phyloP scores from a whole-genome alignment of 2,113 vertebrate genomes.

The Connochaetes taurinus region DNA sequence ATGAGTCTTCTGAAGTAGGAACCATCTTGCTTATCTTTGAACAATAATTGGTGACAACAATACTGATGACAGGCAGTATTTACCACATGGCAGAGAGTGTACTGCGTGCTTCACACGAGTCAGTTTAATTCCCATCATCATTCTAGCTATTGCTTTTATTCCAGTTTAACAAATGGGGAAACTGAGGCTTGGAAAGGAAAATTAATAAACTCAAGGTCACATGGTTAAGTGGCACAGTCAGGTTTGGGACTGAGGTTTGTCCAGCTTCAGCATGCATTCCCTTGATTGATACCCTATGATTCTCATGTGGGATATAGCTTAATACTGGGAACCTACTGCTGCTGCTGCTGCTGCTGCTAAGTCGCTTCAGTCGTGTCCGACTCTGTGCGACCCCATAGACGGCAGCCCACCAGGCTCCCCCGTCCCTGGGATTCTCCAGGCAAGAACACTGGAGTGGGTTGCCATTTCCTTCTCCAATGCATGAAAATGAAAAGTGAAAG shows the following conservation, averaged over 20 bases:
- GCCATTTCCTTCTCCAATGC: too few species aligned
- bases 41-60: neutral
- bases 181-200: neutral
- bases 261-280: neutral
- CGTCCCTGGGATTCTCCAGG: too few species aligned
- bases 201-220: neutral
- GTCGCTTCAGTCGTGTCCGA: too few species aligned
- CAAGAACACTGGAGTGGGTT: too few species aligned
- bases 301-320: neutral
- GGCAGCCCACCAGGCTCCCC: too few species aligned
- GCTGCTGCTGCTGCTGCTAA: too few species aligned
- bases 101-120: neutral
- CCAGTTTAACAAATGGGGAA: neutral
- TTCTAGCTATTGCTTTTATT: neutral
- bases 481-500: too few species aligned
- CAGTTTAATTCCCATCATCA: neutral
- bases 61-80: neutral
- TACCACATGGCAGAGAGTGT: neutral
- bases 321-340: neutral
- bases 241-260: neutral
- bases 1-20: slow-evolving; percentile 13
- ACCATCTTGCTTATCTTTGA: slow-evolving; percentile 12
- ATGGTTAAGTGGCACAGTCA: neutral
- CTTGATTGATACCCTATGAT: neutral
- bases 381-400: fast-evolving